Evolutionary conservation across 2,113 vertebrate genomes (phyloP).

Genomic region (Dryoscopus gambensis): DNA sequence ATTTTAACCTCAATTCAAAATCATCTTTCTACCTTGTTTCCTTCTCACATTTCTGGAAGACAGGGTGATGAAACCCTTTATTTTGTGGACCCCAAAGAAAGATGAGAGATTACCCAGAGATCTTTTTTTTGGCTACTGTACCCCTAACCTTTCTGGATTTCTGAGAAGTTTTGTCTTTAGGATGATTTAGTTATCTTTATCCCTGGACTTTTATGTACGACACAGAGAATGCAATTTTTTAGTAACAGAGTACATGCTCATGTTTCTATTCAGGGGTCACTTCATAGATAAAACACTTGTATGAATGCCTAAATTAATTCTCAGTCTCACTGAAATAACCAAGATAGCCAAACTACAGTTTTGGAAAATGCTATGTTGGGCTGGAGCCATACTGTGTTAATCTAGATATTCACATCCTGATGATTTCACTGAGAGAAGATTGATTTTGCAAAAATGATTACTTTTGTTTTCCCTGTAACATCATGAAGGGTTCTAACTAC

Average conservation of each 20-base stretch:
- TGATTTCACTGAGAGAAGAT: background rate
- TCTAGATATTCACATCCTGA: background rate
- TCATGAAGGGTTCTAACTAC: background rate
- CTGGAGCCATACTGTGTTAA: background rate
- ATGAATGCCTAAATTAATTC: background rate
- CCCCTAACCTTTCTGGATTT: background rate
- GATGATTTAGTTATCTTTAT: background rate
- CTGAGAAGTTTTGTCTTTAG: background rate
- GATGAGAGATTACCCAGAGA: background rate
- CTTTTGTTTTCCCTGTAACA: background rate
- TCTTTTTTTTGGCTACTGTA: background rate
- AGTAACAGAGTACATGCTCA: background rate
- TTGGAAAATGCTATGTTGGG: background rate
- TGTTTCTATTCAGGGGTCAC: background rate
- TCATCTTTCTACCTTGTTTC: background rate
- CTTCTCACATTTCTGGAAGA: background rate
- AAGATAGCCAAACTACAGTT: background rate
- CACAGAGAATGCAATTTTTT: background rate
- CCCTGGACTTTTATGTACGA: background rate
- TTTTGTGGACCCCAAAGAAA: background rate
- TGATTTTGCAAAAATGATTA: background rate
- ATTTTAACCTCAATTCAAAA: background rate
- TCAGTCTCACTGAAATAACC: background rate
- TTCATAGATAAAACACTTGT: background rate
- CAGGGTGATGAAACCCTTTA: accelerated